phyloP scores from a whole-genome alignment of 2,888 invertebrate genomes.

The Caenorhabditis uteleia region DNA sequence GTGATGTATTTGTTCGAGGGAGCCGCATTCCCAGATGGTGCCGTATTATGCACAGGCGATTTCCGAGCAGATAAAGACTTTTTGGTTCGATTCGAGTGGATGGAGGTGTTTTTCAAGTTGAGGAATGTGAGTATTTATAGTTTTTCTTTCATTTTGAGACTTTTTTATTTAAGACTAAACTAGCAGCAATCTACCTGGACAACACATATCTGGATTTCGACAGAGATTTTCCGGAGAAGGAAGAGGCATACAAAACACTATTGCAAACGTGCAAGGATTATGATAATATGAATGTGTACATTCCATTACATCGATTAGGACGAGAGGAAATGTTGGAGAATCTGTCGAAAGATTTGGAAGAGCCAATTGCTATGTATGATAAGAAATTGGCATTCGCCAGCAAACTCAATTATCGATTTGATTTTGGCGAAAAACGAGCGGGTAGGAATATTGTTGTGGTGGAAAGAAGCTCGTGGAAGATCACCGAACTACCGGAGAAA shows the following conservation, averaged over 20 bases:
- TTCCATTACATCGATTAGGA: conserved; percentile 12
- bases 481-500: background rate
- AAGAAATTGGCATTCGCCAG: background rate
- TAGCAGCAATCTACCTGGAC: conserved; percentile 13
- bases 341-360: background rate
- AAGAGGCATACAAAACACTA: background rate
- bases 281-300: conserved; percentile 3
- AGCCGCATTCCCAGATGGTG: conserved; percentile 1
- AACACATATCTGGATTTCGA: conserved; percentile 14
- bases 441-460: conserved; percentile 6
- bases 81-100: conserved; percentile 1
- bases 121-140: background rate
- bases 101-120: background rate
- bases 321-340: conserved; percentile 11
- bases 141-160: background rate
- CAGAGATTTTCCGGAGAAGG: background rate
- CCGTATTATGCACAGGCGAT: conserved; percentile 18
- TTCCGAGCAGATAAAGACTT: conserved; percentile 13
- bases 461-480: conserved; percentile 4
- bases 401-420: background rate
- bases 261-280: background rate
- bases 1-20: conserved; percentile 22
- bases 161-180: background rate
- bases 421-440: conserved; percentile 6
- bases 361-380: conserved; percentile 8